phyloP scores from a whole-genome alignment of 2,797 vertebrate species.

The Myotis daubentonii region DNA sequence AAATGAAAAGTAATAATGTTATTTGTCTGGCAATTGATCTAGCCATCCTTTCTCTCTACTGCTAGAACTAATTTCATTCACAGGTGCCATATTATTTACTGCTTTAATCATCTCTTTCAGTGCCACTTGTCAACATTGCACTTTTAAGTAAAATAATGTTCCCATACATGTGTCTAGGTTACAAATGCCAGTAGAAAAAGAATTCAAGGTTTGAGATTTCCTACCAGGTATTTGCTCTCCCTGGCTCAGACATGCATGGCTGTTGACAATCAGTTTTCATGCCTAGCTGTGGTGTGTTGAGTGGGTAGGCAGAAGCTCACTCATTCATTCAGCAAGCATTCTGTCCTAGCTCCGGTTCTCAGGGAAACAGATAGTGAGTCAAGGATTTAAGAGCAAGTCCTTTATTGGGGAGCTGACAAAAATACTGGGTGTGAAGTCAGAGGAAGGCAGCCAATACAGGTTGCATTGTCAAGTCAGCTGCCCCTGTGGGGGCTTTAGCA shows the following conservation, averaged over 20 bases:
- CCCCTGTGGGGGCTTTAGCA: neutral
- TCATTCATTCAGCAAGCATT: neutral
- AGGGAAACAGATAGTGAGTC: neutral
- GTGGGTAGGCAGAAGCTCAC: neutral
- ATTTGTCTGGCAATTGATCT: neutral
- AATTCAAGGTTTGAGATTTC: neutral
- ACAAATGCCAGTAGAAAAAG: neutral
- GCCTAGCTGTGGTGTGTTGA: neutral
- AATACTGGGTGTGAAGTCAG: neutral
- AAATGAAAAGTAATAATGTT: neutral
- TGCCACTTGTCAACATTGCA: neutral
- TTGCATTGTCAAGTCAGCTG: neutral
- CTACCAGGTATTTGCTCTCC: neutral
- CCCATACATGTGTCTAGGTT: neutral
- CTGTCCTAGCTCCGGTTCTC: neutral
- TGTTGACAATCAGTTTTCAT: neutral
- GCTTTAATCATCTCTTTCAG: neutral
- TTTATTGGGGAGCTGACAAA: neutral
- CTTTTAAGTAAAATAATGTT: constrained; percentile 34
- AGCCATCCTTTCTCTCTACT: neutral
- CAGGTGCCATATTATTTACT: neutral
- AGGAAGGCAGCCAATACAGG: neutral
- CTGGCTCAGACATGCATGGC: neutral
- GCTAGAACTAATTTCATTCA: neutral
- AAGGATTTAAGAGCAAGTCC: neutral